Evolutionary conservation across 2,888 invertebrate genomes (phyloP), one percentile per base, ranked within the genome.

Genomic region (Hydraecia micacea): DNA sequence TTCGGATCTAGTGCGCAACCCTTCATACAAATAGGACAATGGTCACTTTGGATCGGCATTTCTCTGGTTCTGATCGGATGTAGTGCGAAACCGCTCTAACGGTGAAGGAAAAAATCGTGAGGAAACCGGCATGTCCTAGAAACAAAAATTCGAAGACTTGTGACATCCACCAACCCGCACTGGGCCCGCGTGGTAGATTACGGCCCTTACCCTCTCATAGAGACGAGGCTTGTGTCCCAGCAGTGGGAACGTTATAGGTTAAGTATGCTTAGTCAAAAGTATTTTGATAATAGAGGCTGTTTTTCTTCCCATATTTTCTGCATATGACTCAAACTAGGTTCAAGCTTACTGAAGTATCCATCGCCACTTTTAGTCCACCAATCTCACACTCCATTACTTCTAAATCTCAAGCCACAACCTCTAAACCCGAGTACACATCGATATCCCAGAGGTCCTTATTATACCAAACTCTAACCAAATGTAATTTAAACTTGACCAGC

Each of bases 401-500:
- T 18, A 21, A 65, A 62, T 32, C 18, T 62, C 62, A 55, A 15
- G 2, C 32, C 32, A 55, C 32, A 84, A 74, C 77, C 75, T 67
- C 69, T 65, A 63, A 73, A 75, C 49, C 73, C 63, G 39, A 39
- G 73, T 70, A 21, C 67, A 62, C 75, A 71, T 71, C 75, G 60
- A 60, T 66, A 62, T 74, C 78, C 72, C 32, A 36, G 79, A 63
- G 66, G 39, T 78, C 67, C 73, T 79, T n/a, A n/a, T 55, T 46
- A 73, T 52, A 55, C 60, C 36, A 46, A 85, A 85, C 88, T 85
- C 69, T 49, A 36, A 46, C 80, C 74, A 79, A 88, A 87, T 86
- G 88, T 86, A 88, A 86, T 88, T 88, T 86, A 86, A 87, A 87
- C 86, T 87, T 81, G 72, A 65, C 73, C 77, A 67, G 86, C 68